Conservation (phyloP, 2,888 invertebrate species). For the Andrena marginata region DNA sequence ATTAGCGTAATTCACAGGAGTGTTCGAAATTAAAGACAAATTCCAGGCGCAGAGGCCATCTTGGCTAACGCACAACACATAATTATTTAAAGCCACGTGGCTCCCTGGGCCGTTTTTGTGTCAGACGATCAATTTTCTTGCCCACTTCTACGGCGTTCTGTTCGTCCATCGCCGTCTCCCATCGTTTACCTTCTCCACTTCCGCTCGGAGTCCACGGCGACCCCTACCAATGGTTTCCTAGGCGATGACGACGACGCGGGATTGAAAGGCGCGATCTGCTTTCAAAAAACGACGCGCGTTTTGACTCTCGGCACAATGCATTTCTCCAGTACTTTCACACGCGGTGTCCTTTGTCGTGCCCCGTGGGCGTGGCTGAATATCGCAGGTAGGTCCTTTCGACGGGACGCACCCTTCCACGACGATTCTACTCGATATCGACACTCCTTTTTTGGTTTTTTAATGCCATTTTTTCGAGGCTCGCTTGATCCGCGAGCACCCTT, state of each 20-base stretch:
- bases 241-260: background rate
- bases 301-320: slow-evolving; percentile 74
- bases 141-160: background rate
- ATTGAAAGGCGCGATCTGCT: slow-evolving; percentile 37
- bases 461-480: background rate
- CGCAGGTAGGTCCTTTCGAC: slow-evolving; percentile 70
- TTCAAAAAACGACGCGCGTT: slow-evolving; percentile 69
- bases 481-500: slow-evolving; percentile 1
- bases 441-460: background rate
- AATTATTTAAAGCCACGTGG: slow-evolving; percentile 60
- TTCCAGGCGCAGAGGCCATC: background rate
- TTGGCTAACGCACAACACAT: slow-evolving; percentile 32
- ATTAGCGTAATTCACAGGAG: slow-evolving; percentile 22
- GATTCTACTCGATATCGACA: slow-evolving; percentile 4
- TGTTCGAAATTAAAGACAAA: slow-evolving; percentile 43
- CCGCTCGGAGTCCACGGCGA: slow-evolving; percentile 14
- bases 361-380: slow-evolving; percentile 73
- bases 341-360: slow-evolving; percentile 65
- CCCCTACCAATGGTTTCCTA: background rate
- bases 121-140: background rate
- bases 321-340: slow-evolving; percentile 78
- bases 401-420: slow-evolving; percentile 16
- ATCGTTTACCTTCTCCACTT: slow-evolving; percentile 23
- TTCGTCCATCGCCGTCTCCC: background rate
- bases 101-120: slow-evolving; percentile 5